Conservation (phyloP, 2,797 vertebrate genomes). For the Falco novaeseelandiae region DNA sequence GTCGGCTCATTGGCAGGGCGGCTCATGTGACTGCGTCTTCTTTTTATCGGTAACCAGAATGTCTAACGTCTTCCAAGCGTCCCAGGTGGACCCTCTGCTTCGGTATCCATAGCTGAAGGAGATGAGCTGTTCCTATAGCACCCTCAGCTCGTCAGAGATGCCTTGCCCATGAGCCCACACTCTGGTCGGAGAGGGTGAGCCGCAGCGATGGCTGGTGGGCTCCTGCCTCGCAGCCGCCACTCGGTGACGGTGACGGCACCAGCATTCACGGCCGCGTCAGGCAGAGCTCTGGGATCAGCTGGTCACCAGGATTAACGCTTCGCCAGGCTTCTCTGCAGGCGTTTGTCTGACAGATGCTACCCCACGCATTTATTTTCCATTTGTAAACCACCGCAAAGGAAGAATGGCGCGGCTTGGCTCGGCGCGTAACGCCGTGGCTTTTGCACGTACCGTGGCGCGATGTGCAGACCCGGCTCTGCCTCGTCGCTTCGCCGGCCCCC, state of each 20-base stretch:
- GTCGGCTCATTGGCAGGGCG: background rate
- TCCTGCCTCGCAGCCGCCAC: background rate
- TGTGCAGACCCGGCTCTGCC: fast-evolving
- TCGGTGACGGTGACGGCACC: background rate
- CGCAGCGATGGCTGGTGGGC: background rate
- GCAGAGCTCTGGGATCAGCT: background rate
- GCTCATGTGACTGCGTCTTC: background rate
- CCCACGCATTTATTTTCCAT: background rate
- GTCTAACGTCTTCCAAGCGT: background rate
- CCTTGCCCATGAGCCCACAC: background rate
- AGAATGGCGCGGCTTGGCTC: fast-evolving
- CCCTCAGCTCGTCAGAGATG: background rate
- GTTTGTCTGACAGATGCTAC: background rate
- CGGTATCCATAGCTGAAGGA: background rate
- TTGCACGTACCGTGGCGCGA: fast-evolving
- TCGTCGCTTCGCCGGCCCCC: too few species aligned
- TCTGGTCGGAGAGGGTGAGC: background rate
- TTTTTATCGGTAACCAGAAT: fast-evolving
- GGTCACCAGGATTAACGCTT: background rate
- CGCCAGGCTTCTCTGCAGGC: background rate
- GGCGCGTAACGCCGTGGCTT: fast-evolving
- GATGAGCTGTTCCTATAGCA: background rate
- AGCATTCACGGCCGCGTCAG: background rate
- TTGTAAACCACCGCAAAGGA: background rate
- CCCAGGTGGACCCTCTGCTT: background rate